These are phyloP conservation scores for Pollenia labialis DNA, from an alignment of 2,888 invertebrate species.

Conservation along the genomic window DNA sequence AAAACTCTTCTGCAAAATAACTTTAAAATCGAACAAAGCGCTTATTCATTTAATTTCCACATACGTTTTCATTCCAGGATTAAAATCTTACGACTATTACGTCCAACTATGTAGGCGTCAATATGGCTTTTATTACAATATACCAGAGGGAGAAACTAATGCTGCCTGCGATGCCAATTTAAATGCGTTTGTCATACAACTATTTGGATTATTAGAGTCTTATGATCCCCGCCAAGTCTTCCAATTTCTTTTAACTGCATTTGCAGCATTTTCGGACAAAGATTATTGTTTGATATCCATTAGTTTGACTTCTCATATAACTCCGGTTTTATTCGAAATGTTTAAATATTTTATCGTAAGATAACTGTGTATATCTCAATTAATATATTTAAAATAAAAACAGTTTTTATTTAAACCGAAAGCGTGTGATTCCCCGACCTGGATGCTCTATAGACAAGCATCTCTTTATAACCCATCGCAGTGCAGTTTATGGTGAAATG, in stretches of 20 bases:
- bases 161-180: conserved; percentile 56
- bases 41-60: background rate
- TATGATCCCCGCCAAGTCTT: conserved; percentile 85
- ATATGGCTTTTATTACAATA: conserved; percentile 74
- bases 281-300: conserved; percentile 85
- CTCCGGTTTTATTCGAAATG: conserved; percentile 59
- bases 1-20: too few relatives aligned
- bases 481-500: conserved; percentile 78
- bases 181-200: conserved; percentile 78
- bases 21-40: too few relatives aligned
- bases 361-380: background rate
- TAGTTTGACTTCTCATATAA: conserved; percentile 62
- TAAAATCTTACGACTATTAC: conserved; percentile 74
- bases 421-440: conserved; percentile 79
- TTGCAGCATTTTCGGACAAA: conserved; percentile 87
- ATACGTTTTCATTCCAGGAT: conserved; percentile 65
- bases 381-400: background rate
- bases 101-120: conserved; percentile 51
- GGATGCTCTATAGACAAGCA: conserved; percentile 75
- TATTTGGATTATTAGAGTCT: conserved; percentile 76
- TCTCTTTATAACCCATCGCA: conserved; percentile 80
- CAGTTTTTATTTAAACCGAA: background rate
- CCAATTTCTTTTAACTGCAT: conserved; percentile 87
- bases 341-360: conserved; percentile 79
- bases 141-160: background rate